Conservation (phyloP, 2,113 vertebrate genomes). For the Tupaia tana region DNA sequence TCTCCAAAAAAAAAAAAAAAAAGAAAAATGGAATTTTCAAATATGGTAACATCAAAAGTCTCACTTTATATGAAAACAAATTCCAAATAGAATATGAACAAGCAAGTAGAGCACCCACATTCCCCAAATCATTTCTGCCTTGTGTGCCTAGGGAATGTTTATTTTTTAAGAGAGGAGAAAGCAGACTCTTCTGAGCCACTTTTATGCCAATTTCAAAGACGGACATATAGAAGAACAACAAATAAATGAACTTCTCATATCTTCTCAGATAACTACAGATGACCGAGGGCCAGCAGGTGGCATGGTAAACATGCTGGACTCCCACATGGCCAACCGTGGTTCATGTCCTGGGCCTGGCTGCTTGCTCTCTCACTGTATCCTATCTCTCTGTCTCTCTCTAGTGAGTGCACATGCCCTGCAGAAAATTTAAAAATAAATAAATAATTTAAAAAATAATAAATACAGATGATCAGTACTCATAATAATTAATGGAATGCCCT, state of each 20-base stretch:
- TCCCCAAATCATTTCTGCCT: neutral
- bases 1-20: no score
- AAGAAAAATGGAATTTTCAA: slow-evolving; percentile 67
- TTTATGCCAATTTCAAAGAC: neutral
- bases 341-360: no score
- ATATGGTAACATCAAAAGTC: slow-evolving; percentile 53
- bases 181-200: neutral
- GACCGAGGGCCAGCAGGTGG: no score
- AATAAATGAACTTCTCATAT: neutral
- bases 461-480: neutral
- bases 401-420: no score
- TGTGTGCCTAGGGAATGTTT: neutral
- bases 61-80: slow-evolving; percentile 57
- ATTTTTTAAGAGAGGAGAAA: neutral
- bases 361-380: no score
- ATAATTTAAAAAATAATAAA: no score
- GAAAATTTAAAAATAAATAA: no score
- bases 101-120: neutral
- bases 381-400: no score
- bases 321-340: no score
- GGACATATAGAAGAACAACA: neutral
- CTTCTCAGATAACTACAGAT: neutral
- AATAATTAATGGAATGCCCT: neutral
- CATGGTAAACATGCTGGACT: no score
- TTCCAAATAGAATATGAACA: slow-evolving; percentile 49